Percentiles rank a stretch among this genome's conserved stretches.
Conservation (phyloP, 2,113 vertebrate genomes). For the Sapajus apella region DNA sequence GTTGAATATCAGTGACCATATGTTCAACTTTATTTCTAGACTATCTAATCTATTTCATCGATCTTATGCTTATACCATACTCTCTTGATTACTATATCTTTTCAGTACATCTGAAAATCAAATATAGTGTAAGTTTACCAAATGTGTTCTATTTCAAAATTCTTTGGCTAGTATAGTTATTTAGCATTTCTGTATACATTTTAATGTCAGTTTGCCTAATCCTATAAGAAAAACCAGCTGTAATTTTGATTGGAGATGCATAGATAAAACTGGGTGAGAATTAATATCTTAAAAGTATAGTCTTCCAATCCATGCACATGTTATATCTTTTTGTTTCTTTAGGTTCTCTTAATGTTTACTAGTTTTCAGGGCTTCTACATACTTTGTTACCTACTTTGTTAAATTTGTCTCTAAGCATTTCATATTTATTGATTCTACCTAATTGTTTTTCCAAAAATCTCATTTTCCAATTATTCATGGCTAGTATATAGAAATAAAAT, state of each 20-base stretch:
- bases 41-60: neutral
- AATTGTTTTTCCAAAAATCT: neutral
- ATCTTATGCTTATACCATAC: neutral
- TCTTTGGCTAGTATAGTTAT: neutral
- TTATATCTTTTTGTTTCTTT: neutral
- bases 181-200: neutral
- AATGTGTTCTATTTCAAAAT: neutral
- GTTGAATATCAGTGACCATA: neutral
- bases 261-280: neutral
- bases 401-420: slow-evolving; percentile 3
- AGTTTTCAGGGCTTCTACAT: neutral
- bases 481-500: neutral
- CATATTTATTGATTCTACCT: neutral
- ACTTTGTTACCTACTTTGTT: neutral
- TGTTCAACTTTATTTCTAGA: neutral
- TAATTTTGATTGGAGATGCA: neutral
- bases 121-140: neutral
- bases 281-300: neutral
- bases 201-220: neutral
- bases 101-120: neutral
- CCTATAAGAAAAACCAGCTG: neutral
- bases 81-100: neutral
- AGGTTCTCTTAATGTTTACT: slow-evolving; percentile 6
- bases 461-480: neutral
- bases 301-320: neutral